phyloP scores from a whole-genome alignment of 2,888 invertebrate species.

The Tachina grossa region DNA sequence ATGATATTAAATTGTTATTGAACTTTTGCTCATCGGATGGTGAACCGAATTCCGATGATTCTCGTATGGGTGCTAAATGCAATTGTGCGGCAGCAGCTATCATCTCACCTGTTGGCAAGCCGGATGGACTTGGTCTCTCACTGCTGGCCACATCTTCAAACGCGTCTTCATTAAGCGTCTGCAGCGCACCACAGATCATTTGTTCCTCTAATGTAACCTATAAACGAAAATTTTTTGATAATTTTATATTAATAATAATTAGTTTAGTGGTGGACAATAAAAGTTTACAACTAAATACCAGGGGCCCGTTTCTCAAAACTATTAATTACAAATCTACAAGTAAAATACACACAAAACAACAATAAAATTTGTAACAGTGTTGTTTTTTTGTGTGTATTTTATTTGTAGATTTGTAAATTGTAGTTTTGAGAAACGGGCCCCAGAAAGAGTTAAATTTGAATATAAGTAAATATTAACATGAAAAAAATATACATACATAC shows the following conservation, averaged over 20 bases:
- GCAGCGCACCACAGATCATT: slow-evolving; percentile 96
- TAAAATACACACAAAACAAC: no score
- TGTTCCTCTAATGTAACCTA: slow-evolving; percentile 97
- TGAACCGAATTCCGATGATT: slow-evolving; percentile 83
- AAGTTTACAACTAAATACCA: slow-evolving; percentile 35
- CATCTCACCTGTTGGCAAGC: slow-evolving; percentile 84
- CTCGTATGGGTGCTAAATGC: slow-evolving; percentile 83
- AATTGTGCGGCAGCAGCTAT: slow-evolving; percentile 82
- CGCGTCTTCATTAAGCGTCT: slow-evolving; percentile 96
- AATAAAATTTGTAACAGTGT: no score
- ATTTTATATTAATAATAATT: slow-evolving; percentile 1
- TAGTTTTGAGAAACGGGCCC: no score
- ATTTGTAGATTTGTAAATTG: no score
- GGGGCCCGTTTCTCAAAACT: no score
- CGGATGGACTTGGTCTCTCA: slow-evolving; percentile 85
- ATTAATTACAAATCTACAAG: no score
- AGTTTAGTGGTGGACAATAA: background rate
- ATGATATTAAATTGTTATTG: slow-evolving; percentile 75
- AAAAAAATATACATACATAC: no score
- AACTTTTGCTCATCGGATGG: slow-evolving; percentile 81
- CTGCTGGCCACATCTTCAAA: slow-evolving; percentile 94
- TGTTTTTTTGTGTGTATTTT: no score
- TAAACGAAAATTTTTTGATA: slow-evolving; percentile 66
- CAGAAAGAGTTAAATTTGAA: slow-evolving; percentile 38
- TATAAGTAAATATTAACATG: slow-evolving; percentile 4